Evolutionary conservation across 2,113 vertebrate species (phyloP), one percentile per base, ranked within the genome.

Genomic region (Ailurus styani): DNA sequence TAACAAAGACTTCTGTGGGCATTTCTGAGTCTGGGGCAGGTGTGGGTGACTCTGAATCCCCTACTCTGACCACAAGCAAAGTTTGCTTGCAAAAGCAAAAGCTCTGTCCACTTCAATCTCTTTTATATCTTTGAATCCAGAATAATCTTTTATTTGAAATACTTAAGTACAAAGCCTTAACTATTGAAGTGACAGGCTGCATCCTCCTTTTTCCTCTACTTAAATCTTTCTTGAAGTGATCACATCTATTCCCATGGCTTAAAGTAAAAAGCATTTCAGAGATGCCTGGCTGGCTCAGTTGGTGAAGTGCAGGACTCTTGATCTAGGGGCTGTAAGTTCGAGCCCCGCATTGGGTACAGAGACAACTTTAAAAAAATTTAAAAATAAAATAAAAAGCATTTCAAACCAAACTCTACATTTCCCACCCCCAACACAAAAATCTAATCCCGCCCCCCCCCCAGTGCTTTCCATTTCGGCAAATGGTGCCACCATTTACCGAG

Each of bases 71-170:
- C 17, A 75, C 20, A 88, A 93, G 27, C 52, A 85, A 78, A 85
- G 15, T 34, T n/a, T n/a, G n/a, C n/a, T n/a, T n/a, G n/a, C n/a
- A n/a, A n/a, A n/a, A n/a, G n/a, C n/a, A n/a, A n/a, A n/a, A 82
- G 2, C 27, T 85, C 50, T 52, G 11, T 66, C 31, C 1, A 68
- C 13, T 68, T 78, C 9, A 20, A 5, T 70, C 21, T 81, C n/a
- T 40, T 79, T 68, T 42, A 54, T 12, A 3, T 86, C 78, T 87
- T 84, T 86, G 20, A 79, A 93, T 86, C 50, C 70, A 66, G 42
- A 96, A 64, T 87, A 42, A 95, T 29, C 82, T 88, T 97, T 73
- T 42, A 75, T 66, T 85, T 86, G 45, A 96, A 97, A 89, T 68
- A 92, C 2, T 3, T 40, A 60, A 89, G 21, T 45, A 42, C 40